Conservation (phyloP, 2,797 vertebrate genomes). For the Sebastes vulpes region DNA sequence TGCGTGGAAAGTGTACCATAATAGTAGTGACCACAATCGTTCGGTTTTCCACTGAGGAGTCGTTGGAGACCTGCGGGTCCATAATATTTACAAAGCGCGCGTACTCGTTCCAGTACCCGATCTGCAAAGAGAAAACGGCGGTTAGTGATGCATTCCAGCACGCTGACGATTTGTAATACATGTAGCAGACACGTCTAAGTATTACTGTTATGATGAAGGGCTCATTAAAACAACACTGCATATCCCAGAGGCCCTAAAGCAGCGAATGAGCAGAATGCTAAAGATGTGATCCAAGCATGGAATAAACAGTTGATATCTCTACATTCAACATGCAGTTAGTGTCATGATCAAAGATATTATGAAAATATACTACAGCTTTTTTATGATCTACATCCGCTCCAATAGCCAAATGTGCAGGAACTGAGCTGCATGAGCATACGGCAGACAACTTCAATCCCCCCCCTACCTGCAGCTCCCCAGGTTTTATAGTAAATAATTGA, state of each 20-base stretch:
- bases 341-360: slow-evolving; percentile 15
- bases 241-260: slow-evolving; percentile 51
- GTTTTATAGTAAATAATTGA: slow-evolving; percentile 81
- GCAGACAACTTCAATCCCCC: slow-evolving; percentile 47
- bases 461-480: slow-evolving; percentile 61
- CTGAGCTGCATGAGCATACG: slow-evolving; percentile 23
- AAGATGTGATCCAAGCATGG: neutral
- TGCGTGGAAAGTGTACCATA: slow-evolving; percentile 95
- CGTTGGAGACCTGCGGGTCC: slow-evolving; percentile 94
- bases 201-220: slow-evolving; percentile 39
- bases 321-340: slow-evolving; percentile 10
- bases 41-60: slow-evolving; percentile 97
- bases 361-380: neutral
- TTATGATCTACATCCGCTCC: slow-evolving; percentile 1
- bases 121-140: slow-evolving; percentile 86
- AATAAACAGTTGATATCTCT: slow-evolving; percentile 7
- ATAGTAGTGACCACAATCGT: slow-evolving; percentile 99
- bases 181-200: slow-evolving; percentile 8
- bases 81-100: slow-evolving; percentile 96
- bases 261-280: slow-evolving; percentile 37
- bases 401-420: slow-evolving; percentile 11
- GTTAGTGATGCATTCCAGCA: slow-evolving; percentile 39
- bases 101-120: slow-evolving; percentile 99
- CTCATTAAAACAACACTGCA: slow-evolving; percentile 73
- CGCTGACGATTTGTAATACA: neutral